phyloP scores from a whole-genome alignment of 1,140 invertebrate genomes.

The Holotrichia oblita region DNA sequence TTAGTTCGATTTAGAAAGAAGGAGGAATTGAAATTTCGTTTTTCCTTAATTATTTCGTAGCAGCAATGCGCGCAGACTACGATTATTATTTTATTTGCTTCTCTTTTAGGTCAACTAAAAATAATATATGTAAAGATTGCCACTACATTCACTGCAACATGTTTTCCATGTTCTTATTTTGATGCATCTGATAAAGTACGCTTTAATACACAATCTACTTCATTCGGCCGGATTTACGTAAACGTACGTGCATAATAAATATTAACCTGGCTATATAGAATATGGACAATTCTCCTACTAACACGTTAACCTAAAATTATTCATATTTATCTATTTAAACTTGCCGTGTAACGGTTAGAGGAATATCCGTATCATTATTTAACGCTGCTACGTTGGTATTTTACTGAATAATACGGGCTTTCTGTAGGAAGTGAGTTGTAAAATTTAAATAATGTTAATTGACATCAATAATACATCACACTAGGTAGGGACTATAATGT shows the following conservation, averaged over 20 bases:
- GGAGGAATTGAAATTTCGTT: too few relatives aligned
- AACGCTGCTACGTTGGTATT: not conserved
- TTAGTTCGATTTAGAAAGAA: too few relatives aligned
- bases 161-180: too few relatives aligned
- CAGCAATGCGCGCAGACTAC: too few relatives aligned
- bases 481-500: not conserved
- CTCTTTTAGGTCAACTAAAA: too few relatives aligned
- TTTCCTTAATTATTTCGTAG: too few relatives aligned
- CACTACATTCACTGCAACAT: too few relatives aligned
- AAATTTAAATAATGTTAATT: conserved; percentile 4
- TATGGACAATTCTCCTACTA: conserved; percentile 23
- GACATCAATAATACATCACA: conserved; percentile 10
- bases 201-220: not conserved
- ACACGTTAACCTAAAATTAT: conserved; percentile 30
- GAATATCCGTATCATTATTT: conserved; percentile 27
- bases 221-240: not conserved
- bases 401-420: not conserved
- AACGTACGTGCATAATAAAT: not conserved
- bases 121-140: too few relatives aligned
- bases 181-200: too few relatives aligned
- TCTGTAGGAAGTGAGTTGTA: not conserved
- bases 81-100: not conserved
- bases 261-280: not conserved
- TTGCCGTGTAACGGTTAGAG: not conserved
- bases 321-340: not conserved